Percentiles rank a stretch among this genome's conserved stretches.
These are phyloP conservation scores for Syngnathus acus DNA, from an alignment of 2,797 vertebrate species.

Conservation along the genomic window DNA sequence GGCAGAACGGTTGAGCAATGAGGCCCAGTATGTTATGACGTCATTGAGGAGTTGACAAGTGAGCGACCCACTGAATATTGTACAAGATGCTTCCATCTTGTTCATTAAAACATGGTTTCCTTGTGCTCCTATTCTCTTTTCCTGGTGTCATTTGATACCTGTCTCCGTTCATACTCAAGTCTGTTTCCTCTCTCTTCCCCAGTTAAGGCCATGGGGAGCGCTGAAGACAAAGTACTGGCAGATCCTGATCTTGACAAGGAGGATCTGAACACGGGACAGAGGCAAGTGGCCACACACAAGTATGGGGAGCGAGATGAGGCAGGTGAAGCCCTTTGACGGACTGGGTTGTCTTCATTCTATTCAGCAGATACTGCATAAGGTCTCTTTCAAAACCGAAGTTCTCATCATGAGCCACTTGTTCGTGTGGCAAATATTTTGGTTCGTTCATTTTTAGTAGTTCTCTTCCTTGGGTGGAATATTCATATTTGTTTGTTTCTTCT, in stretches of 20 bases:
- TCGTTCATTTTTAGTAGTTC: constrained; percentile 44
- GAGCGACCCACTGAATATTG: neutral
- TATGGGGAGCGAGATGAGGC: constrained; percentile 14
- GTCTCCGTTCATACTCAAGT: constrained; percentile 11
- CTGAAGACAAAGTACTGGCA: constrained; percentile 34
- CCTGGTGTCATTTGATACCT: constrained; percentile 8
- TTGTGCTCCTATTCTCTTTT: constrained; percentile 1
- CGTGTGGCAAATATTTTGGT: constrained; percentile 44
- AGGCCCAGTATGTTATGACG: neutral
- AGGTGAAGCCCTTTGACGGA: constrained; percentile 35
- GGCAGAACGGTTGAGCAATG: neutral
- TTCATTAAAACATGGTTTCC: neutral
- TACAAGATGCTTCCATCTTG: neutral
- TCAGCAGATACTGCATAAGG: constrained; percentile 20
- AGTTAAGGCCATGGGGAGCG: constrained; percentile 48
- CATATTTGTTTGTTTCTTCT: constrained; percentile 47
- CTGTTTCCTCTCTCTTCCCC: constrained; percentile 24
- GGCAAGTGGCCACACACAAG: constrained; percentile 17
- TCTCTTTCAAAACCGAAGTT: constrained; percentile 10
- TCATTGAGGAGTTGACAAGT: neutral
- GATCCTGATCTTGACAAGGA: constrained; percentile 20
- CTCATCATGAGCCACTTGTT: constrained; percentile 36
- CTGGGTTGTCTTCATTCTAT: constrained; percentile 22
- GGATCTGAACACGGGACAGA: constrained; percentile 37
- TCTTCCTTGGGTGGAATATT: constrained; percentile 51